Percentiles rank a stretch among this genome's conserved stretches.
phyloP scores from a whole-genome alignment of 2,888 invertebrate species.

The Physocephala rufipes region DNA sequence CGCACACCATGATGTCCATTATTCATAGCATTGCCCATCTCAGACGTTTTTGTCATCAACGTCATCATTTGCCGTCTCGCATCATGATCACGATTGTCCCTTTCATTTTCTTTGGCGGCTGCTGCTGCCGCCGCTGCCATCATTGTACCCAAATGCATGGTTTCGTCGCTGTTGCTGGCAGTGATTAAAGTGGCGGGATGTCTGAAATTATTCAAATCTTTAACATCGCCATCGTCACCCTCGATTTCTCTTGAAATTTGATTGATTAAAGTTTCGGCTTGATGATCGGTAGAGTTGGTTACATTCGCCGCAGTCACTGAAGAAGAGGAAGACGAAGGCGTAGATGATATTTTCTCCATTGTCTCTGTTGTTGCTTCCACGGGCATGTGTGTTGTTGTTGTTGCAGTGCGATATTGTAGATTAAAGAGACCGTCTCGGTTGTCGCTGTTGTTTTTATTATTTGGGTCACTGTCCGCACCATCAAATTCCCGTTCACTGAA shows the following conservation, averaged over 20 bases:
- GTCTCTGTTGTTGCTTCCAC: not conserved
- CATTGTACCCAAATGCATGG: conserved; percentile 37
- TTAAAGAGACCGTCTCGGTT: not conserved
- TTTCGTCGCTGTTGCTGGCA: conserved; percentile 57
- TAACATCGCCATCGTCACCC: conserved; percentile 58
- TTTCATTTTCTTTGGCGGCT: conserved; percentile 38
- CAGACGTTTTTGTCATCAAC: conserved; percentile 23
- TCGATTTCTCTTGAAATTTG: conserved; percentile 59
- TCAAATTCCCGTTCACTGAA: conserved; percentile 31
- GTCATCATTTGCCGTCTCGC: conserved; percentile 38
- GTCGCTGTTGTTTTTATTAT: not conserved
- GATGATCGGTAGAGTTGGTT: conserved; percentile 43
- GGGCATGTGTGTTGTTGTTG: not conserved
- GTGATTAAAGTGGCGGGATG: conserved; percentile 61
- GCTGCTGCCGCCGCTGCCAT: conserved; percentile 38
- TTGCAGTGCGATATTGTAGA: not conserved
- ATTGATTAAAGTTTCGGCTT: conserved; percentile 52
- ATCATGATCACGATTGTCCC: conserved; percentile 12
- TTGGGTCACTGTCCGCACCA: not conserved
- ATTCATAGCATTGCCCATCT: not conserved
- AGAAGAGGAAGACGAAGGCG: not conserved
- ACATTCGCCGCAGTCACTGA: not conserved
- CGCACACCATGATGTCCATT: not conserved
- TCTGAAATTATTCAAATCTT: conserved; percentile 60
- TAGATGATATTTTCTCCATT: not conserved